Evolutionary conservation across 2,888 invertebrate species (phyloP).

Genomic region (Elmis aenea): DNA sequence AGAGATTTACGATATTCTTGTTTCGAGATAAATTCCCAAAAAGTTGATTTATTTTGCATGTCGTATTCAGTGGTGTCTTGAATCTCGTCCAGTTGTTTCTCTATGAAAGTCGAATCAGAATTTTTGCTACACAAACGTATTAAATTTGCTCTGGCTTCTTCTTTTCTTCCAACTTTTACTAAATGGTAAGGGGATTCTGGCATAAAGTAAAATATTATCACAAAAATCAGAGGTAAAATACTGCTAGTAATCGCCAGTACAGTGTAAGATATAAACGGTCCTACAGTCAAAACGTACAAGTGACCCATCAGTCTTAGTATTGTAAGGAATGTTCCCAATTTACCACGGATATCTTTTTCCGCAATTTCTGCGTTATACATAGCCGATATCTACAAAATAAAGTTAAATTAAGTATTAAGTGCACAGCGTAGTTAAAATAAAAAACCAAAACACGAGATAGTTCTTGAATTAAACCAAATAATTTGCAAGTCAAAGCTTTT

Average conservation of each 20-base stretch:
- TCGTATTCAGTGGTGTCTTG: constrained; percentile 39
- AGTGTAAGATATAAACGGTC: constrained; percentile 41
- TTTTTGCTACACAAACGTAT: constrained; percentile 12
- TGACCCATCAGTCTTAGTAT: constrained; percentile 43
- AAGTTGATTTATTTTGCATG: constrained; percentile 36
- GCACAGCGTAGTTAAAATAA: no score
- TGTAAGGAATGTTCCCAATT: constrained; percentile 37
- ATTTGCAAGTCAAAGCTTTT: no score
- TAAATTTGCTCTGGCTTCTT: constrained; percentile 38
- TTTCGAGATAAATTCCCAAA: constrained; percentile 37
- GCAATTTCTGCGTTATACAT: constrained; percentile 51
- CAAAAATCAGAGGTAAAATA: constrained; percentile 38
- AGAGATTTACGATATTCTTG: constrained; percentile 33
- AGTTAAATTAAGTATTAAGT: no score
- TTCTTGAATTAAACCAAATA: no score
- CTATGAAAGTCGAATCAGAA: constrained; percentile 31
- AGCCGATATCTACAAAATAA: no score
- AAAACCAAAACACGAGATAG: no score
- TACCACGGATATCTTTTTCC: constrained; percentile 50
- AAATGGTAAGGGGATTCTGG: constrained; percentile 48
- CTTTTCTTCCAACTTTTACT: constrained; percentile 38
- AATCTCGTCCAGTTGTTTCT: constrained; percentile 23
- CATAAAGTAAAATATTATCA: constrained; percentile 40
- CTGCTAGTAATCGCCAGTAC: constrained; percentile 35
- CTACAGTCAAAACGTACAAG: constrained; percentile 40